phyloP scores from a whole-genome alignment of 2,113 vertebrate genomes.

The Phrynosoma platyrhinos region DNA sequence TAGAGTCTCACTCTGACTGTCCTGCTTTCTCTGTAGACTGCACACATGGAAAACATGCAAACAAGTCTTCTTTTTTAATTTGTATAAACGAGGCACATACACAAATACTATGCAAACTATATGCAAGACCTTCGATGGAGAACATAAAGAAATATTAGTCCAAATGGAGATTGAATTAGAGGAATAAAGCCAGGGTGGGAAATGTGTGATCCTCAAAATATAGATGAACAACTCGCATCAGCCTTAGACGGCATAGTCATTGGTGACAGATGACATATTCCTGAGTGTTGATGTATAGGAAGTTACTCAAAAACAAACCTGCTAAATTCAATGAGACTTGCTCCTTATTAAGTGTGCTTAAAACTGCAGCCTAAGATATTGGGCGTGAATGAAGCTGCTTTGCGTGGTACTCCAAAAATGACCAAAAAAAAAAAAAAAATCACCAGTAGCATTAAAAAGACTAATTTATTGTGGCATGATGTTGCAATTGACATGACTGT shows the following conservation, averaged over 20 bases:
- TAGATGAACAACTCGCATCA: too few relatives aligned
- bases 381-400: too few relatives aligned
- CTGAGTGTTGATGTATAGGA: too few relatives aligned
- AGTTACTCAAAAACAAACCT: not conserved
- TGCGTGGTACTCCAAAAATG: not conserved
- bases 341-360: not conserved
- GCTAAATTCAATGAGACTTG: not conserved
- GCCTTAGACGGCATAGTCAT: too few relatives aligned
- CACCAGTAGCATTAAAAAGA: not conserved
- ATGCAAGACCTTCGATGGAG: too few relatives aligned
- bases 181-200: not conserved
- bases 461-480: not conserved
- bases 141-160: not conserved
- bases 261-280: too few relatives aligned
- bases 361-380: not conserved
- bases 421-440: not conserved
- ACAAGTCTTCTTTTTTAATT: not conserved
- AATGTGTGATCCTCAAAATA: too few relatives aligned
- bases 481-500: not conserved
- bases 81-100: not conserved
- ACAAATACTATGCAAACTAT: too few relatives aligned
- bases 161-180: not conserved
- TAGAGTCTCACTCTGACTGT: not conserved
- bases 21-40: too few relatives aligned
- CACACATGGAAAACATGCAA: not conserved